Base-by-base conservation (phyloP, 2,797 vertebrate species). In the Mormyrus hasselquistii region DNA sequence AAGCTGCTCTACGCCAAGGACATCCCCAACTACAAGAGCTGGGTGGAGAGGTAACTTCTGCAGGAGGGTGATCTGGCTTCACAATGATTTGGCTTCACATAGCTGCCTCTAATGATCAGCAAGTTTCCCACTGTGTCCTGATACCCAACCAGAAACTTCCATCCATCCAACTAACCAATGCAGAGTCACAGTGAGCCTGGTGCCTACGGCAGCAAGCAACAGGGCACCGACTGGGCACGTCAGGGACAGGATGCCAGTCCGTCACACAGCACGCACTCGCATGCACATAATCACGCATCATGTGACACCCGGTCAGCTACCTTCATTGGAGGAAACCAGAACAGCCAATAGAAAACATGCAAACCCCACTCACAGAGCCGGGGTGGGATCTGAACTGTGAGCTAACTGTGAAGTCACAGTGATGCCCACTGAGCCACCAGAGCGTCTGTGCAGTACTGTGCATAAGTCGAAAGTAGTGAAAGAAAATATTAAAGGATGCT, bases 1-100 rank as follows among this genome's bases (percentile, higher is more conserved):
- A 99, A 99, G 92, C 95, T 99, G 1, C 96, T 99, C 0, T 99
- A 99, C 0, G 98, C 98, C 94, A 99, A 99, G 97, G 98, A 99
- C 93, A 99, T 99, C 92, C 98, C 98, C 82, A 97, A 98, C 94
- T 98, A 99, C 93, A 98, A 98, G 93, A 98, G 97, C 95, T 98
- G 98, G 98, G 98, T 99, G 49, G 98, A 99, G 93, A 97, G 98
- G 98, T 98, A 88, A 94, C 95, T 87, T 8, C 41, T 22, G 50
- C 85, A 44, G 14, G 41, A 9, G 29, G 52, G 29, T 50, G 22
- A n/a, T 16, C 34, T 2, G 19, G 55, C 76, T 47, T 34, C 76
- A 19, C 73, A 41, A 79, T 41, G 73, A 34, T 41, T 79, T 79
- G 38, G 25, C 65, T 73, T 38, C 9, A 34, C 16, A 44, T 8